phyloP scores from a whole-genome alignment of 2,113 vertebrate species.

The Drymodes brunneopygia region DNA sequence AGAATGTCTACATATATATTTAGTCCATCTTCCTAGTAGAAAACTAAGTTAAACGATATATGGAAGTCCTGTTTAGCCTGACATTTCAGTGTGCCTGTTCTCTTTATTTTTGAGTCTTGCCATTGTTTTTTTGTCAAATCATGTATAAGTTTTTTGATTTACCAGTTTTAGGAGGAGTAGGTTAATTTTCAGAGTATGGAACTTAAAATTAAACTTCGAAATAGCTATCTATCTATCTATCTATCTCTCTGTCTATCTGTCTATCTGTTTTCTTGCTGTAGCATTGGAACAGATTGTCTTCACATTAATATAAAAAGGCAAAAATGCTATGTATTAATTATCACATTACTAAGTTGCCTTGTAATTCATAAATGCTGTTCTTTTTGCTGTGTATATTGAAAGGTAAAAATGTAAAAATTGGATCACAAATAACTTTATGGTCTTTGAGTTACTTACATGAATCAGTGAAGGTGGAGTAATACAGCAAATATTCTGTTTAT shows the following conservation, averaged over 20 bases:
- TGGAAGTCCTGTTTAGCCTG: background rate
- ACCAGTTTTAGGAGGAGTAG: background rate
- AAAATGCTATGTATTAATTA: background rate
- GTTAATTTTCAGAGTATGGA: constrained; percentile 2
- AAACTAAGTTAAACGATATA: background rate
- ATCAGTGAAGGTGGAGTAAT: background rate
- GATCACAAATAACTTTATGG: background rate
- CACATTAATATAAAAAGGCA: background rate
- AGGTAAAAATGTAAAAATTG: background rate
- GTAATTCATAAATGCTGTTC: background rate
- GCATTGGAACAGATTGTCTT: background rate
- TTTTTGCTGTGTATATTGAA: background rate
- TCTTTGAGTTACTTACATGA: background rate
- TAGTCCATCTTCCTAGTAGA: background rate
- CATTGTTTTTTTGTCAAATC: background rate
- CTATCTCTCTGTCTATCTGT: background rate
- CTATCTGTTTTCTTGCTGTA: background rate
- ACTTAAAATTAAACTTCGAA: constrained; percentile 7
- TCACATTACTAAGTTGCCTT: background rate
- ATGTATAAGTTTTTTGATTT: background rate
- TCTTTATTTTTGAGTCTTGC: background rate
- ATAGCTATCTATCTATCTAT: background rate
- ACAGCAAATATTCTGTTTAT: background rate
- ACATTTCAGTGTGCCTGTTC: background rate
- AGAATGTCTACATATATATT: background rate